Conservation (phyloP, 2,113 vertebrate genomes). For the Gulo gulo region DNA sequence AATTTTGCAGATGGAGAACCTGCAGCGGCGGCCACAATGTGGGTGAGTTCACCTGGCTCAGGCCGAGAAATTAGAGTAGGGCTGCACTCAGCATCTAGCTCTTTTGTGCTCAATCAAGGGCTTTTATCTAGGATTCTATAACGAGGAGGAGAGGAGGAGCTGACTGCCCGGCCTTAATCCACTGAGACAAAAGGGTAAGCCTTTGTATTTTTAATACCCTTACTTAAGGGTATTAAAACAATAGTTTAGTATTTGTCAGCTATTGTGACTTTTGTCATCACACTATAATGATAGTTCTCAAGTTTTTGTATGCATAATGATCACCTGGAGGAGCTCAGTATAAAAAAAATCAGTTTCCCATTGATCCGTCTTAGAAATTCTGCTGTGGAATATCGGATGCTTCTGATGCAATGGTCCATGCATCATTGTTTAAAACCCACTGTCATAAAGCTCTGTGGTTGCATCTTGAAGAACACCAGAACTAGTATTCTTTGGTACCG, state of each 20-base stretch:
- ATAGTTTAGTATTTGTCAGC: slow-evolving; percentile 14
- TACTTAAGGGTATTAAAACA: not conserved
- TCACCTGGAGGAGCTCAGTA: not conserved
- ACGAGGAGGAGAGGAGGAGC: not conserved
- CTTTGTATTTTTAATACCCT: not conserved
- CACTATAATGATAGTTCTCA: not conserved
- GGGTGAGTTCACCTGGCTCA: not conserved
- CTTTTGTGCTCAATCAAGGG: not conserved
- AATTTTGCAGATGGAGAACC: not conserved
- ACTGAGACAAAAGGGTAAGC: not conserved
- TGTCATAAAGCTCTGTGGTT: not conserved
- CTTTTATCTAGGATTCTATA: not conserved
- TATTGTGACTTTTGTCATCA: slow-evolving; percentile 1
- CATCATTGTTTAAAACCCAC: not conserved
- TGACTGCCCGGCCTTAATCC: not conserved
- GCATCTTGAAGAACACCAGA: not conserved
- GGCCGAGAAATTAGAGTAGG: not conserved
- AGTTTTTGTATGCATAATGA: not conserved
- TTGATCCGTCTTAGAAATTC: not conserved
- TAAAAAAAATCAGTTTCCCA: not conserved
- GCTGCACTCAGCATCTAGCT: not conserved
- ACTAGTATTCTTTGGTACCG: not conserved
- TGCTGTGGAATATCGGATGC: not conserved
- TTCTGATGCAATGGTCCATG: not conserved
- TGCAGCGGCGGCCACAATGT: not conserved